Base-by-base conservation (phyloP, 2,888 invertebrate species). In the Phengaris arion region DNA sequence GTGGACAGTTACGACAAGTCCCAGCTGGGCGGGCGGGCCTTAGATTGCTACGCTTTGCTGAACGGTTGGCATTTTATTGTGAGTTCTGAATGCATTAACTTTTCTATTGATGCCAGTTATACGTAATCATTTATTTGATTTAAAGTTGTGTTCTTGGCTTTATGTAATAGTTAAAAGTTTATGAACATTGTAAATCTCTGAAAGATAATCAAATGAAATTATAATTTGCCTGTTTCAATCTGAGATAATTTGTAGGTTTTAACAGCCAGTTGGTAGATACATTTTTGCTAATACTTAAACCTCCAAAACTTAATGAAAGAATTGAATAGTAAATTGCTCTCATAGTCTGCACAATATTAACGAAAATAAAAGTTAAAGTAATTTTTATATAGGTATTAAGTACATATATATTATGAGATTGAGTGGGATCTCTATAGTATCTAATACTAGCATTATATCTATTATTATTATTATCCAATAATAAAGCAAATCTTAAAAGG, bases 401-500 rank as follows among this genome's bases (percentile, higher is more conserved):
- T 59, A 64, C 64, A 45, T 64, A 45, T 22, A 15, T 59, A 59
- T 64, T 35, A 13, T 35, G 64, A 64, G 35, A 22, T 59, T 59
- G 59, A 35, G 22, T 10, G 22, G 52, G 52, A 52, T 35, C 35
- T 9, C 57, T 57, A 57, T 10, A 59, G 4, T 45, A 35, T 64
- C 64, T 45, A 64, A 64, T 13, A 64, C 64, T 64, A 64, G 35
- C 35, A 64, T 45, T 64, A 35, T 35, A 64, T 35, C 35, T 45
- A 45, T 45, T 7, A 48, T 59, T 7, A 48, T 59, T 64, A 64
- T 45, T 64, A 64, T 35, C 64, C 64, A 64, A 64, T 64, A 64
- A 64, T 45, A 64, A 64, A 64, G 64, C 64, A 64, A 64, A 64
- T 12, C 35, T 64, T 45, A 6, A 64, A 64, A 64, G 12, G 64